Evolutionary conservation across 2,888 invertebrate genomes (phyloP), one percentile per base, ranked within the genome.

Genomic region (Drosophila austrosaltans): DNA sequence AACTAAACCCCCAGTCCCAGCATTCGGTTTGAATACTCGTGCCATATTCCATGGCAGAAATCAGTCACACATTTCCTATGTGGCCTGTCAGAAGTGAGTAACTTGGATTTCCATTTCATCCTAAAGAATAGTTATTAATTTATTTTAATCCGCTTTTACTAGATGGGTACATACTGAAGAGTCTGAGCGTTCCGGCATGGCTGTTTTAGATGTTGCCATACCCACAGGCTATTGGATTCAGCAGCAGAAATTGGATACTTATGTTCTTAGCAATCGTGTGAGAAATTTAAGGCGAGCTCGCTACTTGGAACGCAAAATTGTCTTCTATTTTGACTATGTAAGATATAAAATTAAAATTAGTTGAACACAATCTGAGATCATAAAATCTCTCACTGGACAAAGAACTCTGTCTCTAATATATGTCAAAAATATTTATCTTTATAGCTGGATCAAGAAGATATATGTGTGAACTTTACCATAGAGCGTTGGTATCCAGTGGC

Each of bases 401-500:
- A 20, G 44, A 42, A 6, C 20, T 8, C 20, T 22, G 20, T 20
- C 2, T 44, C 2, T 44, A 2, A 20, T 44, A 20, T 22, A 10
- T 48, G 1, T 2, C 2, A 10, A 32, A 62, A 10, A 44, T 25
- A 53, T 12, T 39, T 22, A 5, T 25, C 20, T 58, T 54, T 91
- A 28, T 92, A 97, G 97, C 92, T 98, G 91, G 97, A 97, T 88
- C 93, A 94, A 25, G 96, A 96, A 91, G 95, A 95, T 83, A 97
- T 97, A 5, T 99, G 99, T 90, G 96, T 99, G 8, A 96, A 97
- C 93, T 97, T 98, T 91, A 97, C 97, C 0, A 95, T 98, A 65
- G 98, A 98, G 93, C 94, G 99, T 78, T 99, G 98, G 98, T 96
- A 95, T 93, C 98, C 98, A 0, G 98, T 98, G 2, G 98, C 98